Base-by-base conservation (phyloP, 2,113 vertebrate genomes). In the Cynocephalus volans region DNA sequence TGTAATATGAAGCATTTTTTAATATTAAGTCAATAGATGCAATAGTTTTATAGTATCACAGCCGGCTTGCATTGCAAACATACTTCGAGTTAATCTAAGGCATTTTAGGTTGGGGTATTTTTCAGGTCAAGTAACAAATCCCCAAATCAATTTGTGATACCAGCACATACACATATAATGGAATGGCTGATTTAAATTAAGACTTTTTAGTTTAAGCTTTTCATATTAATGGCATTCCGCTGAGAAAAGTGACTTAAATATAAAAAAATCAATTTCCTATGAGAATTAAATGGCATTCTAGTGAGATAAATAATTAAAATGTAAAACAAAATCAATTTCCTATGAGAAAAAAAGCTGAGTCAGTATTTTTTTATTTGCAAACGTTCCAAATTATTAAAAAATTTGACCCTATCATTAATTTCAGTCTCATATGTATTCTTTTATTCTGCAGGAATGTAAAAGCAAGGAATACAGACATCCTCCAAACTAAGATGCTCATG, bases 61-160 rank as follows among this genome's bases (percentile, higher is more conserved):
- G 36, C 4, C 36, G 17, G 52, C 19, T 72, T 73, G 10, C 5
- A 45, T 54, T 81, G 28, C 4, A 41, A 70, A 69, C 79, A 65
- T 4, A 64, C 26, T 77, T 84, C 70, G 60, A 60, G 62, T 45
- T n/a, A 45, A 94, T 64, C 18, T 28, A 65, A 67, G 48, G 24
- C 26, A 31, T 54, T 8, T 58, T 79, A 89, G 18, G 18, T 50
- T 73, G 52, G 41, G 10, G 33, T 60, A 72, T 41, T 94, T 88
- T 92, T 89, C 50, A 92, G 62, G 28, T 52, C 54, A 91, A 75
- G 75, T n/a, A 95, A 84, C 41, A 80, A 91, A 75, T 88, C 79
- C 17, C 41, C 54, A 94, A 86, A 76, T 90, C 81, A 95, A 76
- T 95, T 80, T 90, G 54, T 5, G 52, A 52, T n/a, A 48, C 5